Base-by-base conservation (phyloP, 2,797 vertebrate genomes). In the Chanos chanos region DNA sequence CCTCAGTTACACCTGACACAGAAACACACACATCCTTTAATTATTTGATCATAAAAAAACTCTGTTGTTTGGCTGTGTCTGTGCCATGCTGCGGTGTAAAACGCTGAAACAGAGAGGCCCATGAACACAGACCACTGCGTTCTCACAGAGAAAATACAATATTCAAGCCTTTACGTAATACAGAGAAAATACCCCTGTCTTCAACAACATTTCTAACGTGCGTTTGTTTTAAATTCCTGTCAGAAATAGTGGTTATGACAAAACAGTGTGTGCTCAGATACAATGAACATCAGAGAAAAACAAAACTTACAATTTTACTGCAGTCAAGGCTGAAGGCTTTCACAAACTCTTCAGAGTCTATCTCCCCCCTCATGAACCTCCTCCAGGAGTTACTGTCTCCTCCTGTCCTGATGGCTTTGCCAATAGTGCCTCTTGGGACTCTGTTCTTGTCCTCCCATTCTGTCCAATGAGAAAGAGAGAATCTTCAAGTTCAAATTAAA, bases 351-450 rank as follows among this genome's bases (percentile, higher is more conserved):
- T 77, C 71, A 5, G 68, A 25, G 0, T 76, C 84, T 72, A 89
- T 74, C 73, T 91, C 80, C 77, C 87, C 92, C 77, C 83, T 80
- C 80, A 83, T 76, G 64, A 89, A 89, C 60, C 70, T 86, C 57
- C 75, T 79, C 73, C 87, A 89, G 25, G 75, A 81, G 15, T 84
- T 81, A 1, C 22, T 63, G 25, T 83, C 66, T 0, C 85, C 87
- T 33, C 82, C 83, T 1, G 67, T 68, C 16, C 61, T 39, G 0
- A 89, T 44, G 27, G 86, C 87, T 69, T 73, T 79, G 44, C 74
- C 40, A 50, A 91, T 30, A 0, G 85, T 92, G 64, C 90, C 85
- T 0, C 71, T 41, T 47, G 86, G 90, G 63, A 93, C 16, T 3
- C 31, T 68, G 39, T 87, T 80, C 68, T 0, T 71, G 13, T 72